Conservation (phyloP, 2,113 vertebrate species). For the Phalacrocorax pelagicus region DNA sequence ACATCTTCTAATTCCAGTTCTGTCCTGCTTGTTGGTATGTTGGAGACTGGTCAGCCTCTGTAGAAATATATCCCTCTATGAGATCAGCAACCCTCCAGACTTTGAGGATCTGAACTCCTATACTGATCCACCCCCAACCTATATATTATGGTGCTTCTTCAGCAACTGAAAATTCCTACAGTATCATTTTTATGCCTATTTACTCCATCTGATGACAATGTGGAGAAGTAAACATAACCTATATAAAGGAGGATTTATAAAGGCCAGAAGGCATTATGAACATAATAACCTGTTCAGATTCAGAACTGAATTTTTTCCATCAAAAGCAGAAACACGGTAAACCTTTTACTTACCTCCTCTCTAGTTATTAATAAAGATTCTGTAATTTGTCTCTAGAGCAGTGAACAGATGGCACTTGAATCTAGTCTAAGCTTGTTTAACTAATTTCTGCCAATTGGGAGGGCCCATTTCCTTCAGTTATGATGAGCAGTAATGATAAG, state of each 20-base stretch:
- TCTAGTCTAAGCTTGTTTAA: constrained; percentile 20
- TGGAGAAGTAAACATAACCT: background rate
- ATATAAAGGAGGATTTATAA: background rate
- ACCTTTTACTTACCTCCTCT: background rate
- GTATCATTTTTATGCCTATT: background rate
- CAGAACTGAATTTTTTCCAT: background rate
- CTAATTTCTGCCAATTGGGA: constrained; percentile 31
- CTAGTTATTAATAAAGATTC: background rate
- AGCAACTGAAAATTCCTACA: background rate
- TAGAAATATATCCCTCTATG: background rate
- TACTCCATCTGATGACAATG: background rate
- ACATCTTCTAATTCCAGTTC: background rate
- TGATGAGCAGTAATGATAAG: constrained; percentile 52
- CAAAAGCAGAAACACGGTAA: background rate
- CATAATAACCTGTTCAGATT: background rate
- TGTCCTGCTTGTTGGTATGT: background rate
- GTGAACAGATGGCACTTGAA: constrained; percentile 16
- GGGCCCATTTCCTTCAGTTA: constrained; percentile 23
- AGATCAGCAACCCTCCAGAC: background rate
- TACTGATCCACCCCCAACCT: background rate
- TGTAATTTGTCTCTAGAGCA: background rate
- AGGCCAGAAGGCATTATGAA: rapidly evolving
- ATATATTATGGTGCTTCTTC: background rate
- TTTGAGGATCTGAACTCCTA: background rate
- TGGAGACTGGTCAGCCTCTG: background rate